These are phyloP conservation scores for Semaprochilodus insignis DNA, from an alignment of 2,797 vertebrate species.

Conservation along the genomic window DNA sequence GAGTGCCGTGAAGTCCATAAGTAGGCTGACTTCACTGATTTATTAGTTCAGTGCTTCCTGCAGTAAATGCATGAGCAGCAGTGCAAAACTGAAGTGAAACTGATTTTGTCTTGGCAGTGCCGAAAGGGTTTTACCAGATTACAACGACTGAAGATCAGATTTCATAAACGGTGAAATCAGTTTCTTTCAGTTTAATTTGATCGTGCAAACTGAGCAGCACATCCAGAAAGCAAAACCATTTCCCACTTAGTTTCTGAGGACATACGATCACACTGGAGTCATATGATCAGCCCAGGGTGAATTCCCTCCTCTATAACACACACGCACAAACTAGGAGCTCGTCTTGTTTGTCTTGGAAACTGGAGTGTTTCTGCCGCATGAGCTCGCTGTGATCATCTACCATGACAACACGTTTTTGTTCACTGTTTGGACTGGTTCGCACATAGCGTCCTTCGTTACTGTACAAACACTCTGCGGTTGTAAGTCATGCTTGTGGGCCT, in stretches of 20 bases:
- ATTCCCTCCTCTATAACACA: not conserved
- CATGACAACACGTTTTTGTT: constrained; percentile 28
- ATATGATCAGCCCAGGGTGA: not conserved
- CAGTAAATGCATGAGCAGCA: too few species aligned
- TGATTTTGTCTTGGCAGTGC: not conserved
- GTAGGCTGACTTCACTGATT: too few species aligned
- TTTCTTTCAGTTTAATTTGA: not conserved
- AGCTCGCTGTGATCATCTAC: constrained; percentile 13
- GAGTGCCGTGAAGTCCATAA: too few species aligned
- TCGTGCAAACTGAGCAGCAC: not conserved
- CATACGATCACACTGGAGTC: not conserved
- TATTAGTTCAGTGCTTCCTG: too few species aligned
- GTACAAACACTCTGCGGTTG: not conserved
- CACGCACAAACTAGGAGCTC: constrained; percentile 9
- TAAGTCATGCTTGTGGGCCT: not conserved
- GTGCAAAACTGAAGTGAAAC: too few species aligned
- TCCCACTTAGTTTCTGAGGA: not conserved
- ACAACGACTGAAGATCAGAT: not conserved
- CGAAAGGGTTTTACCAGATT: not conserved
- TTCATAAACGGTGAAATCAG: not conserved
- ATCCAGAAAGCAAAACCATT: not conserved
- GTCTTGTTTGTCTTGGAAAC: constrained; percentile 6
- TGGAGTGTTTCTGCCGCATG: not conserved
- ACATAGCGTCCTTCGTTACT: not conserved
- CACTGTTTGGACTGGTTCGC: not conserved